A percentile compares a stretch with the other conserved stretches of the same genome.
Evolutionary conservation across 1,140 invertebrate species (phyloP).

Genomic region (Zaprionus gabonicus): DNA sequence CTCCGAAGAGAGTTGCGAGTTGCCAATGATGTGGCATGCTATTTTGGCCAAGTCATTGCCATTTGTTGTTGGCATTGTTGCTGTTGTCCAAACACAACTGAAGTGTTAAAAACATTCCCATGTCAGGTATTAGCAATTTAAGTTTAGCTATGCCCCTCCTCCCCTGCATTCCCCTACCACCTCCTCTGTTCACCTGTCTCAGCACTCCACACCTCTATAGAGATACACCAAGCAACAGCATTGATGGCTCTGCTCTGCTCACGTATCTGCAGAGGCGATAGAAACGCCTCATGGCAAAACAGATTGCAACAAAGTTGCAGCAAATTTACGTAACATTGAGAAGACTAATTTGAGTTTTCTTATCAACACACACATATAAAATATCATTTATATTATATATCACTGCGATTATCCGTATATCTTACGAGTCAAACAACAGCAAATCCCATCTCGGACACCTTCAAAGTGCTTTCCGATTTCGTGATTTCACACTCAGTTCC

Average conservation of each 20-base stretch:
- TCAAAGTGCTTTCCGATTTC: conserved; percentile 3
- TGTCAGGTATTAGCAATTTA: conserved; percentile 83
- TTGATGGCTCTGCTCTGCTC: background rate
- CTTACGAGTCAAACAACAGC: background rate
- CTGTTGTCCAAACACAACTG: conserved; percentile 77
- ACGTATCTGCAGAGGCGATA: conserved; percentile 6
- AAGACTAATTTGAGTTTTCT: conserved; percentile 14
- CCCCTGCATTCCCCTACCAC: background rate
- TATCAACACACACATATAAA: background rate
- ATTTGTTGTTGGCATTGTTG: conserved; percentile 74
- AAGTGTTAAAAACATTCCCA: conserved; percentile 83
- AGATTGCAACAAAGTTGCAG: conserved; percentile 17
- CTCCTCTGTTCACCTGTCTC: background rate
- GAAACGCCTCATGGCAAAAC: background rate
- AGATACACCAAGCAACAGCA: background rate
- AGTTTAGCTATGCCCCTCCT: conserved; percentile 35
- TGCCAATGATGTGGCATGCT: conserved; percentile 60
- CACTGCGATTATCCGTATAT: background rate
- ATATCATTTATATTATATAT: background rate
- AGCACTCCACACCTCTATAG: conserved; percentile 5
- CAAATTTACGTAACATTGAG: background rate
- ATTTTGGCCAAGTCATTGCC: conserved; percentile 80
- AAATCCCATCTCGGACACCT: background rate
- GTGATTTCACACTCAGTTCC: background rate
- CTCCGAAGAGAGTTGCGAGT: background rate